These are phyloP conservation scores for Muntiacus reevesi DNA, from an alignment of 2,113 vertebrate genomes.

Conservation along the genomic window DNA sequence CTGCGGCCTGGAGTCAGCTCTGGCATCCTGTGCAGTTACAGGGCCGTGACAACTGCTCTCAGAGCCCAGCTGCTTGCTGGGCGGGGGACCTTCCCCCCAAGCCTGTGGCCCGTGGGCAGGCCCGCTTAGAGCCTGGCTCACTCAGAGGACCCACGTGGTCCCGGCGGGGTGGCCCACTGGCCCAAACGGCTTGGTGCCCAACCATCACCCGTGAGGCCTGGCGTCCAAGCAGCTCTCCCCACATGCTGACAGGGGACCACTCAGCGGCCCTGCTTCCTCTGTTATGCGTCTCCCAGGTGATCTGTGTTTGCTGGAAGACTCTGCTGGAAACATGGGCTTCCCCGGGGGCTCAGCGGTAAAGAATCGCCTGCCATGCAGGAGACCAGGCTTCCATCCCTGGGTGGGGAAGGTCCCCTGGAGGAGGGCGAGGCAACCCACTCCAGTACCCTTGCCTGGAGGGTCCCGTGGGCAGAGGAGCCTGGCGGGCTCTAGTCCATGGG, in stretches of 20 bases:
- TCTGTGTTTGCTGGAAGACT: not conserved
- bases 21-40: not conserved
- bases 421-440: not conserved
- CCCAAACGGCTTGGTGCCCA: not conserved
- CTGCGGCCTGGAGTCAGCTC: not conserved
- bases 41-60: not conserved
- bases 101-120: accelerated
- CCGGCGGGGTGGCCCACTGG: not conserved
- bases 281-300: not conserved
- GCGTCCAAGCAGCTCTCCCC: not conserved
- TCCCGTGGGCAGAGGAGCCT: not conserved
- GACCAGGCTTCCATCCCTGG: not conserved
- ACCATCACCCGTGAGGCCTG: not conserved
- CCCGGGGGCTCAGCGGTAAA: not conserved
- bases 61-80: not conserved
- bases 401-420: not conserved
- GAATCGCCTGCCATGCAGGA: not conserved
- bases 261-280: not conserved
- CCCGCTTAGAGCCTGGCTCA: not conserved
- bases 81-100: not conserved
- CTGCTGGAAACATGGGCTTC: not conserved
- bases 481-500: not conserved
- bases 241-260: not conserved
- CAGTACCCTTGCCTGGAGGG: not conserved
- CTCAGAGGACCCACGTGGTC: not conserved